Evolutionary conservation across 2,888 invertebrate genomes (phyloP).

Genomic region (Rotaria magnacalcarata): DNA sequence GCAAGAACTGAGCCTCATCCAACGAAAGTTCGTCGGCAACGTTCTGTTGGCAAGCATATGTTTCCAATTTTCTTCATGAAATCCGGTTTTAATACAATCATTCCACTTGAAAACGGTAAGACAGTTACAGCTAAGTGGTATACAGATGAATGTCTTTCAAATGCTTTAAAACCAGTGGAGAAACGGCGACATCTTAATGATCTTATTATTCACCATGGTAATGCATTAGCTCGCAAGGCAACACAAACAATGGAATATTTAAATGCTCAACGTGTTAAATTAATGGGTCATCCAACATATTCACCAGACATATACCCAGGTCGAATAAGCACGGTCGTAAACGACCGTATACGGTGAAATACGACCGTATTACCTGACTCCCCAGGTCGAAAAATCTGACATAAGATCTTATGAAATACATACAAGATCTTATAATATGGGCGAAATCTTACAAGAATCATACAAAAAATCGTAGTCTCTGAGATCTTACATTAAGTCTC

Average conservation of each 20-base stretch:
- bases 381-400: too few species aligned
- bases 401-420: too few species aligned
- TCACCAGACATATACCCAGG: not conserved
- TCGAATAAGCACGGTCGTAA: too few species aligned
- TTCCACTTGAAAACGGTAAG: not conserved
- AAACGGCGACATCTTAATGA: not conserved
- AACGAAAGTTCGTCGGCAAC: constrained; percentile 2
- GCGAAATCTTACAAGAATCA: too few species aligned
- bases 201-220: not conserved
- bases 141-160: not conserved
- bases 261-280: not conserved
- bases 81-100: not conserved
- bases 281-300: not conserved
- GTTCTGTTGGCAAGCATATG: not conserved
- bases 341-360: too few species aligned
- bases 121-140: constrained; percentile 9
- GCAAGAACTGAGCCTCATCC: not conserved
- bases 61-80: not conserved
- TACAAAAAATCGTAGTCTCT: too few species aligned
- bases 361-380: too few species aligned
- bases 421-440: too few species aligned
- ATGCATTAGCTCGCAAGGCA: not conserved
- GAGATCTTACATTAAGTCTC: too few species aligned
- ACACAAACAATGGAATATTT: not conserved
- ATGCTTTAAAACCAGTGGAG: not conserved